These are phyloP conservation scores for Vesta saturnalis DNA, from an alignment of 2,888 invertebrate genomes.

Conservation along the genomic window DNA sequence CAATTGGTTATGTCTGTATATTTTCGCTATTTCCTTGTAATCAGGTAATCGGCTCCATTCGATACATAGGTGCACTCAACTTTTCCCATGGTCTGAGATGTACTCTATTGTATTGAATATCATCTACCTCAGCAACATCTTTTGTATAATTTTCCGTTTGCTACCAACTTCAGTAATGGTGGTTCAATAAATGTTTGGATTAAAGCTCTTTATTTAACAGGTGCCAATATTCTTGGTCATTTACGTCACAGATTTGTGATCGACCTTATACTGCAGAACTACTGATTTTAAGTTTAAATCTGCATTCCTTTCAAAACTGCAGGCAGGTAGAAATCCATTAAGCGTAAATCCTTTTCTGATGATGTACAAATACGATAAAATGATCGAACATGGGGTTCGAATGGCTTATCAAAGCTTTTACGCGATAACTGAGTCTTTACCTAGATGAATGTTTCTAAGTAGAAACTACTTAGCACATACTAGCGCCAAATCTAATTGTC, in stretches of 20 bases:
- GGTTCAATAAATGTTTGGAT: too few species aligned
- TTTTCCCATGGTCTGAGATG: too few species aligned
- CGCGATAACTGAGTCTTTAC: too few species aligned
- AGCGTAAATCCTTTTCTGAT: constrained; percentile 81
- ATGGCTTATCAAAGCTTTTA: constrained; percentile 64
- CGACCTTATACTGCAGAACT: background rate
- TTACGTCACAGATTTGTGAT: background rate
- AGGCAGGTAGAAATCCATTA: constrained; percentile 96
- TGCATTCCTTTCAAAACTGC: constrained; percentile 74
- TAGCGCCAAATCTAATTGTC: constrained; percentile 69
- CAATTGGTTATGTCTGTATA: too few species aligned
- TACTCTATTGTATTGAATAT: too few species aligned
- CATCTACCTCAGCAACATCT: too few species aligned
- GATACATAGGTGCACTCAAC: too few species aligned
- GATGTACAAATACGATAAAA: constrained; percentile 83
- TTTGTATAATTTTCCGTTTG: too few species aligned
- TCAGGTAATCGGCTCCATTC: too few species aligned
- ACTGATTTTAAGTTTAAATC: background rate
- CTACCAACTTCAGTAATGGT: too few species aligned
- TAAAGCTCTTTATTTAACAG: too few species aligned
- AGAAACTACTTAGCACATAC: constrained; percentile 70
- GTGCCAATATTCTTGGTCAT: background rate
- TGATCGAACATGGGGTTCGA: constrained; percentile 69
- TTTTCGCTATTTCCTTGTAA: too few species aligned
- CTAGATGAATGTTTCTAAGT: constrained; percentile 74